Evolutionary conservation across 2,888 invertebrate genomes (phyloP).

Genomic region (Laothoe populi): DNA sequence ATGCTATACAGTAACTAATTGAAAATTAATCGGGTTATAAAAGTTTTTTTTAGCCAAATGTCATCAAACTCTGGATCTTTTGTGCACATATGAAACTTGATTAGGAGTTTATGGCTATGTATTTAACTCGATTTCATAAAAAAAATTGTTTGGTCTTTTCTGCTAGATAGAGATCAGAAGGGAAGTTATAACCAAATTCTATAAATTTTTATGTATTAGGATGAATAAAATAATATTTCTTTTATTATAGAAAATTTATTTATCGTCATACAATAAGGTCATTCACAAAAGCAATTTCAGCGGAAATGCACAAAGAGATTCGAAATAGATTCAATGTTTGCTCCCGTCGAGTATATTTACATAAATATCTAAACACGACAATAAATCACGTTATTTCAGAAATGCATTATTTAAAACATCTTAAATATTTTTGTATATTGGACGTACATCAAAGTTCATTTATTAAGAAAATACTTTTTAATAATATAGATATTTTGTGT

Average conservation of each 20-base stretch:
- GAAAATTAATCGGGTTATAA: no score
- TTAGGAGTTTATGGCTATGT: no score
- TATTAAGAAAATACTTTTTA: slow-evolving; percentile 68
- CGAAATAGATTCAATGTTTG: slow-evolving; percentile 71
- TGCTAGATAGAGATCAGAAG: no score
- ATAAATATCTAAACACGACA: slow-evolving; percentile 46
- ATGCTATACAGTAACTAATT: no score
- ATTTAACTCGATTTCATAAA: no score
- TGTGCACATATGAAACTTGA: no score
- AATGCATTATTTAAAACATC: slow-evolving; percentile 66
- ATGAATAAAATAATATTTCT: slow-evolving; percentile 39
- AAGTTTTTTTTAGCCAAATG: no score
- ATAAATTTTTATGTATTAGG: no score
- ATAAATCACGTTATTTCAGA: slow-evolving; percentile 65
- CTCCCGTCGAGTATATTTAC: slow-evolving; percentile 52
- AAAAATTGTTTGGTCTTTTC: no score
- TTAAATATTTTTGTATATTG: slow-evolving; percentile 68
- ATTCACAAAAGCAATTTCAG: slow-evolving; percentile 76
- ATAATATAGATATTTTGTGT: slow-evolving; percentile 40
- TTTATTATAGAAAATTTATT: slow-evolving; percentile 75
- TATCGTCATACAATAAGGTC: slow-evolving; percentile 69
- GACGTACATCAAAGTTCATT: slow-evolving; percentile 68
- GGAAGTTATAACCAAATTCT: no score
- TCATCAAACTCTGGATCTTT: no score
- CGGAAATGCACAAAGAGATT: slow-evolving; percentile 81